Percentiles rank a stretch among this genome's conserved stretches.
phyloP scores from a whole-genome alignment of 1,140 invertebrate species.

The Euborellia annulipes region DNA sequence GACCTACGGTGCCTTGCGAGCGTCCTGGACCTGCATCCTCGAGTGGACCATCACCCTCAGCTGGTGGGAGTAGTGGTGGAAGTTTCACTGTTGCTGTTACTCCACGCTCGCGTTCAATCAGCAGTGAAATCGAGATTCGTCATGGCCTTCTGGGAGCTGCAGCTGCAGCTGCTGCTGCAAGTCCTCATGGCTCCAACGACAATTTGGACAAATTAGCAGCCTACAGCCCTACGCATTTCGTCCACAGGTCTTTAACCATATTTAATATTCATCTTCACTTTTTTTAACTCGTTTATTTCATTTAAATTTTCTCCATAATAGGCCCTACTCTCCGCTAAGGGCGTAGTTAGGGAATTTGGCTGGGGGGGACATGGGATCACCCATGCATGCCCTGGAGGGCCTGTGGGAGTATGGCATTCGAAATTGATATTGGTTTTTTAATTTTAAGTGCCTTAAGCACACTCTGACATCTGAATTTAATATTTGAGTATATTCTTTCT shows the following conservation, averaged over 20 bases:
- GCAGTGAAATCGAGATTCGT: constrained; percentile 20
- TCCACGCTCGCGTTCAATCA: constrained; percentile 21
- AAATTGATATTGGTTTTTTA: no score
- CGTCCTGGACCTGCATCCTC: constrained; percentile 5
- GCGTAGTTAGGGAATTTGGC: no score
- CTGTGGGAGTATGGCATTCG: no score
- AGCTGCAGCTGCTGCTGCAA: constrained; percentile 6
- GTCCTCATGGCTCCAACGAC: constrained; percentile 23
- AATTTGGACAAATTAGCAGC: constrained; percentile 19
- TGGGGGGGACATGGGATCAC: no score
- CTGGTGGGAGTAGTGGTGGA: constrained; percentile 1
- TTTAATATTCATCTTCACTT: no score
- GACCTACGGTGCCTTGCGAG: constrained; percentile 2
- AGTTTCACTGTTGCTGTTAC: constrained; percentile 4
- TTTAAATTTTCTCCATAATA: no score
- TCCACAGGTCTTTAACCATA: not conserved
- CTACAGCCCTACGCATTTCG: constrained; percentile 19
- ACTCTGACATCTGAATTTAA: no score
- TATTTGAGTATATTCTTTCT: no score
- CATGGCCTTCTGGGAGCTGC: constrained; percentile 5
- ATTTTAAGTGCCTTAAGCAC: no score
- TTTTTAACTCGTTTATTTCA: no score
- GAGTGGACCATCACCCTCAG: constrained; percentile 3
- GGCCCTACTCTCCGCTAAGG: no score
- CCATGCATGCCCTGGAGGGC: no score